Conservation (phyloP, 2,113 vertebrate genomes). For the Tamias sibiricus region DNA sequence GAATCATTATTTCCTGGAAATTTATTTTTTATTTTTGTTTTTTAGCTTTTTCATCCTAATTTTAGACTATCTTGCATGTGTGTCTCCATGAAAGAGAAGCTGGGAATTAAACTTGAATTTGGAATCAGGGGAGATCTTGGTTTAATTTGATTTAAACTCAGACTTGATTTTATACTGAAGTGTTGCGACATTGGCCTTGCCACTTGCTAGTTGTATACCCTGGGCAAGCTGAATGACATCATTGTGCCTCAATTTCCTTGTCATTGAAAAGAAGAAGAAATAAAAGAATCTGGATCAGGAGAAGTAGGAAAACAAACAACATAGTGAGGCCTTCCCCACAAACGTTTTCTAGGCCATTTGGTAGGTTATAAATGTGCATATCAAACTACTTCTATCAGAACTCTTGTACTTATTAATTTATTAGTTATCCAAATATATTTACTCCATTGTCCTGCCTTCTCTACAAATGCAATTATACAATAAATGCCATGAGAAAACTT, state of each 20-base stretch:
- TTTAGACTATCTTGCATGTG: not conserved
- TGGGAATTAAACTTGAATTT: not conserved
- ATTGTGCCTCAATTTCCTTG: not conserved
- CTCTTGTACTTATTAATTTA: too few species aligned
- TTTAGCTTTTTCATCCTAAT: not conserved
- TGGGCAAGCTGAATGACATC: not conserved
- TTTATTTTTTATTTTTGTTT: not conserved
- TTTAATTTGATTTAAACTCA: not conserved
- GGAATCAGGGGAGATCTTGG: not conserved
- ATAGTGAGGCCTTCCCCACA: too few species aligned
- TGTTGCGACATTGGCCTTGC: not conserved
- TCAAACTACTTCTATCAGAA: too few species aligned
- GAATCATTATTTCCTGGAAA: not conserved
- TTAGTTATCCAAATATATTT: too few species aligned
- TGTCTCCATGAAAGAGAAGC: not conserved
- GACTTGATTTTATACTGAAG: not conserved
- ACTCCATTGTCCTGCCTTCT: not conserved
- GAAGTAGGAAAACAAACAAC: too few species aligned
- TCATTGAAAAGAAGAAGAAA: not conserved
- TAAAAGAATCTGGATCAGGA: not conserved
- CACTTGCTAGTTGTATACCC: not conserved
- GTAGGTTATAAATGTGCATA: too few species aligned
- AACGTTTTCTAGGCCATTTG: too few species aligned
- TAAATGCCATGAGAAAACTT: not conserved
- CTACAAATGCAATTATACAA: not conserved